Conservation (phyloP, 2,113 vertebrate genomes). For the Leptocoma aspasia region DNA sequence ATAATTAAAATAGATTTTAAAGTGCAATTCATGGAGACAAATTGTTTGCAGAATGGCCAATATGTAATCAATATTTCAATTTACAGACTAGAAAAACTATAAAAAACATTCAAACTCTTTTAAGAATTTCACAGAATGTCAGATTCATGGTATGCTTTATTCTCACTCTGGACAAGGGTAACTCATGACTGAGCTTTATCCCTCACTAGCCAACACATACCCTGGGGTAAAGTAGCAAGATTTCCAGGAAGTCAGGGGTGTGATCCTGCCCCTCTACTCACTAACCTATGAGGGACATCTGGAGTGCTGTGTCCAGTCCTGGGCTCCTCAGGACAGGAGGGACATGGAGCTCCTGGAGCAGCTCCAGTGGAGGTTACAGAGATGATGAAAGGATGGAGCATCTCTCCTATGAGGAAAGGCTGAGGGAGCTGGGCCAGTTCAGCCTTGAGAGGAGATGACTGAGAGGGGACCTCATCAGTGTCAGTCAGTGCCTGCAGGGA, state of each 20-base stretch:
- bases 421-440: background rate
- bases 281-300: background rate
- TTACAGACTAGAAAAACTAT: background rate
- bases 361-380: accelerated
- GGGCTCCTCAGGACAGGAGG: accelerated
- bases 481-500: background rate
- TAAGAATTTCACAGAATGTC: background rate
- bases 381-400: background rate
- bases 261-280: background rate
- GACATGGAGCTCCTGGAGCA: accelerated
- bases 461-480: background rate
- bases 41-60: background rate
- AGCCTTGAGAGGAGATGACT: accelerated
- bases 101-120: background rate
- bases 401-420: background rate
- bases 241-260: background rate
- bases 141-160: background rate
- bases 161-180: background rate
- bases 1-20: background rate
- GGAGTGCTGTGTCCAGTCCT: background rate
- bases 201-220: background rate
- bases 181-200: background rate
- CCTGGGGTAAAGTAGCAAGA: background rate
- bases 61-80: background rate
- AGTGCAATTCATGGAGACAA: background rate